Percentiles rank a stretch among this genome's conserved stretches.
Conservation (phyloP, 2,113 vertebrate species). For the Tragelaphus scriptus region DNA sequence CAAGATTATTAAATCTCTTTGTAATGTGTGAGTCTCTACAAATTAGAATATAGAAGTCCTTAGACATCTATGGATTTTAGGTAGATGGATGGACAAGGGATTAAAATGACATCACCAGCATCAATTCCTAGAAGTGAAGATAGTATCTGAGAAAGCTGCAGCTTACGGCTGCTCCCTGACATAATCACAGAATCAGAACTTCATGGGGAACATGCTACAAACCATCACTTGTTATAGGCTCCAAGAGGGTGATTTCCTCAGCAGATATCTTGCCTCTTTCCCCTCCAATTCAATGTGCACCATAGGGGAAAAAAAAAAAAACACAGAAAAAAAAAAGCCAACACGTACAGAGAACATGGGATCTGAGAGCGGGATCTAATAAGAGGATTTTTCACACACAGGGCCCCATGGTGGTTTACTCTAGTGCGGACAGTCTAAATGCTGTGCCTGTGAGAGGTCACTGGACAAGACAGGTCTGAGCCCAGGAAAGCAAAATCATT, state of each 20-base stretch:
- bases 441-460: background rate
- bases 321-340: background rate
- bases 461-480: background rate
- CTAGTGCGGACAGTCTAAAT: background rate
- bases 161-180: background rate
- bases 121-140: background rate
- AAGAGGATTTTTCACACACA: background rate
- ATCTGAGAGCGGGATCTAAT: background rate
- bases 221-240: background rate
- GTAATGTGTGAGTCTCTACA: background rate
- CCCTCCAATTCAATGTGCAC: background rate
- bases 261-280: background rate
- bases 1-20: background rate
- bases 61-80: slow-evolving; percentile 1
- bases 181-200: background rate
- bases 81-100: background rate
- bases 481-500: background rate
- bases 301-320: background rate
- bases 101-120: background rate
- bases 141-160: background rate
- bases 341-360: background rate
- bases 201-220: background rate
- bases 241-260: background rate
- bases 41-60: background rate
- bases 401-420: background rate